Evolutionary conservation across 2,888 invertebrate genomes (phyloP).

Genomic region (Trachelus troglodyta): DNA sequence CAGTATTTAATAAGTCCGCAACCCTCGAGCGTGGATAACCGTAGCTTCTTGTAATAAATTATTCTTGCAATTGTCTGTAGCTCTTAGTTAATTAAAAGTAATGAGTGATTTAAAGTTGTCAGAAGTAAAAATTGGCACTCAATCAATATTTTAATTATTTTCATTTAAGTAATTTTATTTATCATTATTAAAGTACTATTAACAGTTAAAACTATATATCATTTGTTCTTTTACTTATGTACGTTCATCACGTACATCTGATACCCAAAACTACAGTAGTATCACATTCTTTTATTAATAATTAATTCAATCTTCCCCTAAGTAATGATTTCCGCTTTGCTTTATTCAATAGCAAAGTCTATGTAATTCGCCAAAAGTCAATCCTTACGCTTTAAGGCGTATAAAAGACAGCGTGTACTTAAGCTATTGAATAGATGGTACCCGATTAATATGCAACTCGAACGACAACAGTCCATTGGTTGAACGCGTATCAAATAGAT

Average conservation of each 20-base stretch:
- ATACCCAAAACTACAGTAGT: background rate
- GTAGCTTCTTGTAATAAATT: too few species aligned
- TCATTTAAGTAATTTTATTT: background rate
- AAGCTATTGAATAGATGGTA: background rate
- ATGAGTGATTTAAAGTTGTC: too few species aligned
- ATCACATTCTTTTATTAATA: background rate
- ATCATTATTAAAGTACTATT: background rate
- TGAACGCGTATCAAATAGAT: conserved; percentile 7
- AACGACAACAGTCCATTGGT: conserved; percentile 2
- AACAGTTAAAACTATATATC: background rate
- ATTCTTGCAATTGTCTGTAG: too few species aligned
- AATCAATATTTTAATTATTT: background rate
- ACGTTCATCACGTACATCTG: background rate
- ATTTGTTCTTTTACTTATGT: background rate
- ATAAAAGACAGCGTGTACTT: background rate
- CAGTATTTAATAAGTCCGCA: too few species aligned
- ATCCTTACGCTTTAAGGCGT: background rate
- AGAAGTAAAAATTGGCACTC: too few species aligned
- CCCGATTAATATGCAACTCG: conserved; percentile 20
- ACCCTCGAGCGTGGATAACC: too few species aligned
- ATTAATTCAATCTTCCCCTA: background rate
- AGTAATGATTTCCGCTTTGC: background rate
- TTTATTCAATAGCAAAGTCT: background rate
- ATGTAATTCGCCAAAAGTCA: background rate
- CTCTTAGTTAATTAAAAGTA: too few species aligned